Conservation (phyloP, 2,797 vertebrate species). For the Kryptopterus vitreolus region DNA sequence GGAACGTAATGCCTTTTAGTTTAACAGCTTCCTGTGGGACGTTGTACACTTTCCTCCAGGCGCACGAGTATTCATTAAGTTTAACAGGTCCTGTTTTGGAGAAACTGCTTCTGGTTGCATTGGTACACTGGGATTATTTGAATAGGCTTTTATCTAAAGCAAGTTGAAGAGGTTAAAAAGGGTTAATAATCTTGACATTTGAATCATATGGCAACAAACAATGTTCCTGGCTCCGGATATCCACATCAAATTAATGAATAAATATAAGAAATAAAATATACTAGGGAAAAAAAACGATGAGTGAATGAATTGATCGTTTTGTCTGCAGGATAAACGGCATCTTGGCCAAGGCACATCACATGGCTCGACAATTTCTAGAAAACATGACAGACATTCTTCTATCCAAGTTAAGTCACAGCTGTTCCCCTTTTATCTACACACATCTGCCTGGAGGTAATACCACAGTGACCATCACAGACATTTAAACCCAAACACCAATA, state of each 20-base stretch:
- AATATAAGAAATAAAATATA: not conserved
- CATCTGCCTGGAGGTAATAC: not conserved
- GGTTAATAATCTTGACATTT: not conserved
- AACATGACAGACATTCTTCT: not conserved
- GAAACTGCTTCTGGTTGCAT: not conserved
- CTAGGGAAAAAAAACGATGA: not conserved
- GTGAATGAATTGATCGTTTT: not conserved
- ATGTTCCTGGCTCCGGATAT: too few species aligned
- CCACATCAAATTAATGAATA: too few species aligned
- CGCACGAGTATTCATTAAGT: not conserved
- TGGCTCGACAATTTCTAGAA: not conserved
- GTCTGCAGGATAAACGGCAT: not conserved
- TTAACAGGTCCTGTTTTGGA: not conserved
- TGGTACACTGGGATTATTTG: not conserved
- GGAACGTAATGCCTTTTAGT: not conserved
- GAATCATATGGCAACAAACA: not conserved
- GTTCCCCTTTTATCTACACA: conserved; percentile 22
- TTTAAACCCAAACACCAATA: not conserved
- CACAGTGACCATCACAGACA: conserved; percentile 19
- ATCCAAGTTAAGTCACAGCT: conserved; percentile 2
- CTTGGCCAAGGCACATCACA: conserved; percentile 1
- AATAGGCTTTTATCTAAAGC: not conserved
- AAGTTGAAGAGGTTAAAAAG: too few species aligned
- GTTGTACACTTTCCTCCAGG: not conserved
- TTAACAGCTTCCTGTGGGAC: conserved; percentile 29